Percentiles rank a stretch among this genome's conserved stretches.
These are phyloP conservation scores for Caenorhabditis sinica DNA, from an alignment of 2,888 invertebrate species.

Conservation along the genomic window DNA sequence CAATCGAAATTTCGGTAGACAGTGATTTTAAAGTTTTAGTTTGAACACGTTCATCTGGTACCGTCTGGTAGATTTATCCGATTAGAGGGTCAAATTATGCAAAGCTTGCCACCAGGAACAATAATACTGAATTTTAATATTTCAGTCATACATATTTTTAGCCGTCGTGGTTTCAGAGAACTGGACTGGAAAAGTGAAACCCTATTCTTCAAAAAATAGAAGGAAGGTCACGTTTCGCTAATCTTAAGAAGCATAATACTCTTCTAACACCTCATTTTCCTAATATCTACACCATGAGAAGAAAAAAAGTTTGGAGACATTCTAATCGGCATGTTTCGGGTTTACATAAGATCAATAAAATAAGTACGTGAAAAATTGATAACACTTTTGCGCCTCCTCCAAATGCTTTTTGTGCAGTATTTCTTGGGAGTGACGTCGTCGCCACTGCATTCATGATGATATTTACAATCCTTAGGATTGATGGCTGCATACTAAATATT, in stretches of 20 bases:
- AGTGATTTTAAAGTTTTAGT: neutral
- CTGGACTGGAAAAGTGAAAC: constrained; percentile 11
- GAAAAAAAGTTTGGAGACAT: constrained; percentile 37
- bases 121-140: neutral
- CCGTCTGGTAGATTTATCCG: neutral
- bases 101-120: constrained; percentile 25
- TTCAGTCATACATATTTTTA: neutral
- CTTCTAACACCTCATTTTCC: constrained; percentile 36
- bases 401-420: constrained; percentile 59
- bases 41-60: constrained; percentile 18
- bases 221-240: constrained; percentile 44
- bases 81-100: constrained; percentile 24
- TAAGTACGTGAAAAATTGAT: constrained; percentile 63
- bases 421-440: constrained; percentile 54
- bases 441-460: constrained; percentile 41
- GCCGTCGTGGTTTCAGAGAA: neutral
- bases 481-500: constrained; percentile 14
- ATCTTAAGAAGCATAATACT: constrained; percentile 43
- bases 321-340: constrained; percentile 50
- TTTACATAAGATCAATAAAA: constrained; percentile 65
- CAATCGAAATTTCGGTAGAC: constrained; percentile 24
- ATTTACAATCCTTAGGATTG: constrained; percentile 45
- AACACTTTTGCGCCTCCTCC: constrained; percentile 55
- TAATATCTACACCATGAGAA: constrained; percentile 45
- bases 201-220: constrained; percentile 8